Percentiles rank a stretch among this genome's conserved stretches.
phyloP scores from a whole-genome alignment of 1,140 invertebrate species.

The Trichonephila clavata region DNA sequence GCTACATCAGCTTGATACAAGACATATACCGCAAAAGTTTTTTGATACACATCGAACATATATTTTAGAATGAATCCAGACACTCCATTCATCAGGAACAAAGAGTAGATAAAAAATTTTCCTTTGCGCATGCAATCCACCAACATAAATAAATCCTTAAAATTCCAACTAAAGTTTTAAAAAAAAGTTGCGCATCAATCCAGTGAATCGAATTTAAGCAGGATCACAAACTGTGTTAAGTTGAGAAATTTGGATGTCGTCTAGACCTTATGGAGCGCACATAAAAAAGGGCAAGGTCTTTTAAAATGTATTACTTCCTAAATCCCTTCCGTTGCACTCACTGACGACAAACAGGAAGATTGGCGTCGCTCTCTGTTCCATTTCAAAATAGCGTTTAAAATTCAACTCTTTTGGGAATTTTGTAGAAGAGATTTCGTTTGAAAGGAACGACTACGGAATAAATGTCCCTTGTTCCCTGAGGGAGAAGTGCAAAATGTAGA shows the following conservation, averaged over 20 bases:
- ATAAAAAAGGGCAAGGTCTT: background rate
- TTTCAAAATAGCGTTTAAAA: conserved; percentile 19
- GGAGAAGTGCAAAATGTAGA: too few species aligned
- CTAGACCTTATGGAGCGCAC: background rate
- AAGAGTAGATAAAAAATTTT: too few species aligned
- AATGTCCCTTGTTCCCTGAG: too few species aligned
- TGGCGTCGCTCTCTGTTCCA: background rate
- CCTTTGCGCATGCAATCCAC: too few species aligned
- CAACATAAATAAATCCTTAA: background rate
- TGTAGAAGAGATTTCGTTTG: background rate
- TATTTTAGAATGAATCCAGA: too few species aligned
- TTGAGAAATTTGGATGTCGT: background rate
- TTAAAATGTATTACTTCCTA: conserved; percentile 5
- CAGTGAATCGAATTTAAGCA: background rate
- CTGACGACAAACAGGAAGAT: conserved; percentile 21
- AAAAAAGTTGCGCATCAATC: background rate
- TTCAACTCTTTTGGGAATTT: conserved; percentile 4
- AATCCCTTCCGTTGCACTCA: background rate
- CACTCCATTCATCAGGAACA: too few species aligned
- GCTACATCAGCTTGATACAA: too few species aligned
- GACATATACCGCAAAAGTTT: too few species aligned
- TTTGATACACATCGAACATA: too few species aligned
- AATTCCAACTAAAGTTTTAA: background rate
- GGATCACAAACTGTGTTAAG: background rate
- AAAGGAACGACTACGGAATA: background rate